phyloP scores from a whole-genome alignment of 2,888 invertebrate genomes.

The Agelastica alni region DNA sequence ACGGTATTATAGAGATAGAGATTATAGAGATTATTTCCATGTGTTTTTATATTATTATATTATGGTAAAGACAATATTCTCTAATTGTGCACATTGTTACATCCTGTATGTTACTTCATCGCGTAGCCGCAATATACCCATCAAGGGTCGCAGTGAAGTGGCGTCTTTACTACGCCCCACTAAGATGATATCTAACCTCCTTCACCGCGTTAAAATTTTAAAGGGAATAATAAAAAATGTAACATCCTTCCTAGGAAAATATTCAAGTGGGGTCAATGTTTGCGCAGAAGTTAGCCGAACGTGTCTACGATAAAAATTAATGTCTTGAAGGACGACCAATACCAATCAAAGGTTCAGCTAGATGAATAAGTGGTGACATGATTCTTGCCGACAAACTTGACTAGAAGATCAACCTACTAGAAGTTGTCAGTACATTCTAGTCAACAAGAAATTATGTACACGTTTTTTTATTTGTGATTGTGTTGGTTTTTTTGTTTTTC shows the following conservation, averaged over 20 bases:
- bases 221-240: no score
- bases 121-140: no score
- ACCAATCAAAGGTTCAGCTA: slow-evolving; percentile 28
- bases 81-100: no score
- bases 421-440: slow-evolving; percentile 5
- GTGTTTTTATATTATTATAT: no score
- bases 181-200: no score
- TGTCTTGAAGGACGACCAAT: slow-evolving; percentile 25
- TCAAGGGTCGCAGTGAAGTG: no score
- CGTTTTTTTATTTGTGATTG: not conserved
- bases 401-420: not conserved
- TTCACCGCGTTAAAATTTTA: no score
- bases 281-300: not conserved
- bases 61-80: no score
- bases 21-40: no score
- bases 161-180: no score
- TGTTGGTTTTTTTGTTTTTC: not conserved
- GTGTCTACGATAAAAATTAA: slow-evolving; percentile 11
- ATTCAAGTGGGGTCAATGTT: not conserved
- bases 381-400: slow-evolving; percentile 16
- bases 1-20: no score
- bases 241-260: slow-evolving; percentile 2
- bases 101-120: no score
- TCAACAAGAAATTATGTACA: not conserved
- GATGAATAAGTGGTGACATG: slow-evolving; percentile 29